Evolutionary conservation across 2,797 vertebrate species (phyloP).

Genomic region (Enteromius afrohamiltoni): DNA sequence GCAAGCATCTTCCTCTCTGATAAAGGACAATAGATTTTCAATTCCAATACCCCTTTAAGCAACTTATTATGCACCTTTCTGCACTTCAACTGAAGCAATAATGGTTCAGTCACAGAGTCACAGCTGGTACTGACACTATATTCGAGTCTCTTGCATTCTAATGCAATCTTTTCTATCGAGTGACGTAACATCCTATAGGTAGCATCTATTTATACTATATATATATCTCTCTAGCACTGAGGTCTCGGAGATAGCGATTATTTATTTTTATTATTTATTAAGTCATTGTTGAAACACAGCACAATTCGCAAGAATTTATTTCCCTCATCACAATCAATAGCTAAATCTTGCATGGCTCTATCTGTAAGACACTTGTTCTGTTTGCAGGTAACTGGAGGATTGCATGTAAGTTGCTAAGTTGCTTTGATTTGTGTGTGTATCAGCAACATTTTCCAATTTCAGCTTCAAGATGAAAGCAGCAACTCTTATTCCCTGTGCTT

Average conservation of each 20-base stretch:
- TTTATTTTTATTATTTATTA: conserved; percentile 13
- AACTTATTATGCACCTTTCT: conserved; percentile 5
- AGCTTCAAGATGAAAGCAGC: conserved; percentile 22
- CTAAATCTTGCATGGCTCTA: conserved; percentile 25
- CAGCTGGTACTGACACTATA: conserved; percentile 1
- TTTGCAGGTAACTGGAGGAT: conserved; percentile 13
- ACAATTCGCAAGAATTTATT: conserved; percentile 25
- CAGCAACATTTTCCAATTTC: conserved; percentile 17
- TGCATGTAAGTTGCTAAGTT: conserved; percentile 20
- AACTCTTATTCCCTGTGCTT: conserved; percentile 25
- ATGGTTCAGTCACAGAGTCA: not conserved
- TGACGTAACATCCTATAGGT: conserved; percentile 11
- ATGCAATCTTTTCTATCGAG: conserved; percentile 22
- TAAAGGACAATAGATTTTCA: conserved; percentile 5
- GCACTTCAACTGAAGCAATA: conserved; percentile 2
- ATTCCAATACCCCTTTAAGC: not conserved
- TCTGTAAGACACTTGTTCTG: conserved; percentile 16
- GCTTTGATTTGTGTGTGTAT: conserved; percentile 45
- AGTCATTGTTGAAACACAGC: conserved; percentile 15
- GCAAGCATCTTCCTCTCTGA: not conserved
- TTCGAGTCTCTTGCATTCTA: not conserved
- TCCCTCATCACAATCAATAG: conserved; percentile 42
- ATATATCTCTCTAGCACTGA: not conserved
- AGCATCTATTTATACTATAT: conserved; percentile 33
- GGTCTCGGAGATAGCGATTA: conserved; percentile 31